Evolutionary conservation across 2,113 vertebrate genomes (phyloP).

Genomic region (Pyrgilauda ruficollis): DNA sequence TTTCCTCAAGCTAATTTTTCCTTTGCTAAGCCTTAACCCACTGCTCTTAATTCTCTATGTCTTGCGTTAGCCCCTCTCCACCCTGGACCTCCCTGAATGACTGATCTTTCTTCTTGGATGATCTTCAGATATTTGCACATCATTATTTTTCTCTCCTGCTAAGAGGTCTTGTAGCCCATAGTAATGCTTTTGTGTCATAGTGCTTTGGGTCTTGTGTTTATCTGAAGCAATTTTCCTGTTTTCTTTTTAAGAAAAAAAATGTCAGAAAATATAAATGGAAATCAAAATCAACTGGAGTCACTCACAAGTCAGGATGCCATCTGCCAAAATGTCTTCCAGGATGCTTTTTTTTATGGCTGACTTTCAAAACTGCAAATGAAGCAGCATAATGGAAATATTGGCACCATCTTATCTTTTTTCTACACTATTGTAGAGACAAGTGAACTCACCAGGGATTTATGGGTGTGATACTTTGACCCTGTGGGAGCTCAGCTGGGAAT

Average conservation of each 20-base stretch:
- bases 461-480: background rate
- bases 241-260: constrained; percentile 5
- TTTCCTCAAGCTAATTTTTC: constrained; percentile 24
- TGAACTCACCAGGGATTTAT: background rate
- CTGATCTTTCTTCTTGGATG: constrained; percentile 58
- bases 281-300: constrained; percentile 10
- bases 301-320: background rate
- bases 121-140: constrained; percentile 59
- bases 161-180: constrained; percentile 59
- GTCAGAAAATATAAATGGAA: constrained; percentile 25
- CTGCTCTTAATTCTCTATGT: constrained; percentile 13
- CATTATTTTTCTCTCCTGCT: constrained; percentile 58
- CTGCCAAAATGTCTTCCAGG: constrained; percentile 39
- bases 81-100: constrained; percentile 59
- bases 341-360: constrained; percentile 24
- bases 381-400: constrained; percentile 27
- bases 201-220: constrained; percentile 68
- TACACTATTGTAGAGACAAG: background rate
- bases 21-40: background rate
- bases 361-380: constrained; percentile 41
- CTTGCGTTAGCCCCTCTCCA: constrained; percentile 18
- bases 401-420: constrained; percentile 32
- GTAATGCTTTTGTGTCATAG: constrained; percentile 48
- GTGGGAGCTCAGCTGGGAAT: background rate
- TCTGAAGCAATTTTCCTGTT: constrained; percentile 25